Percentiles rank a stretch among this genome's conserved stretches.
Conservation (phyloP, 2,888 invertebrate genomes). For the Scaptomyza reducta region DNA sequence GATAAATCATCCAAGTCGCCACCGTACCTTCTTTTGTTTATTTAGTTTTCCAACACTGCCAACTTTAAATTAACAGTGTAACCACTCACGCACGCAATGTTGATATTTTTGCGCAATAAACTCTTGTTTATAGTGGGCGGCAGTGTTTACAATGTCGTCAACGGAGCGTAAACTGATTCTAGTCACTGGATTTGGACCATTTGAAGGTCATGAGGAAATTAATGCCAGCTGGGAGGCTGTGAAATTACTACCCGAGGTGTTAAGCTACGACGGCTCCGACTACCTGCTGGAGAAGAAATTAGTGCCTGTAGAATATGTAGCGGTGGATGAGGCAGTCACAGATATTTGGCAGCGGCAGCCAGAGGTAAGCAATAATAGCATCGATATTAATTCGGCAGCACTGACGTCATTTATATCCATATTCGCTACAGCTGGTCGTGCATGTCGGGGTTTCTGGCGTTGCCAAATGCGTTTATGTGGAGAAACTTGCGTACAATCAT, state of each 20-base stretch:
- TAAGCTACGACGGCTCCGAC: slow-evolving; percentile 79
- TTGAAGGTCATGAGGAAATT: slow-evolving; percentile 86
- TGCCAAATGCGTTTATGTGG: slow-evolving; percentile 80
- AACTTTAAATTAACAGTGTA: neutral
- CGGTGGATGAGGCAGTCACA: slow-evolving; percentile 86
- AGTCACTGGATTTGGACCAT: slow-evolving; percentile 92
- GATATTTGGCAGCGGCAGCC: slow-evolving; percentile 88
- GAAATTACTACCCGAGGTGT: slow-evolving; percentile 85
- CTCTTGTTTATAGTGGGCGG: slow-evolving; percentile 15
- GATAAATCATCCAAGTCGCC: neutral
- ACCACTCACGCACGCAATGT: no score
- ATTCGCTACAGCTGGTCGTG: slow-evolving; percentile 77
- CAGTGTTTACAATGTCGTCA: slow-evolving; percentile 57
- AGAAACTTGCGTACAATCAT: slow-evolving; percentile 83
- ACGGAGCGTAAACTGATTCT: slow-evolving; percentile 81
- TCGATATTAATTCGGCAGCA: neutral
- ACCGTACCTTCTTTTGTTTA: slow-evolving; percentile 12
- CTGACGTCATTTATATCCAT: slow-evolving; percentile 50
- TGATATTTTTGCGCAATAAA: neutral
- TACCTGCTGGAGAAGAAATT: slow-evolving; percentile 86
- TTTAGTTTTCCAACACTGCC: slow-evolving; percentile 24
- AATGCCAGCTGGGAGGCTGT: slow-evolving; percentile 93
- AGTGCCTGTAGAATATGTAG: slow-evolving; percentile 88
- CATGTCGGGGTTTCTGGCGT: slow-evolving; percentile 83
- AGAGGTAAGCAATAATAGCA: slow-evolving; percentile 83